Base-by-base conservation (phyloP, 2,113 vertebrate species). In the Seriola quinqueradiata region DNA sequence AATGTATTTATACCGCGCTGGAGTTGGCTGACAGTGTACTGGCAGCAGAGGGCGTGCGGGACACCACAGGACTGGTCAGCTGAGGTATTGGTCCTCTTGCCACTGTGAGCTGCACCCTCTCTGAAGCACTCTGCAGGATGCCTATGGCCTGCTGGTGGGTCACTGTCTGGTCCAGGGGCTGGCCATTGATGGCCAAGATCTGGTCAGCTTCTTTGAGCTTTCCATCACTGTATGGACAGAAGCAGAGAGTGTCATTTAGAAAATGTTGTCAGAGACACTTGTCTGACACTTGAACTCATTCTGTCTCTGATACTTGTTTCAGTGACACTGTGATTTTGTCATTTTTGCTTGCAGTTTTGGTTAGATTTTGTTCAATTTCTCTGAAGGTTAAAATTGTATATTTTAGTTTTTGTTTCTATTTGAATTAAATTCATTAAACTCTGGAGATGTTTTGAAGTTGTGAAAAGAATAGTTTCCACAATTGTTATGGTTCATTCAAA, bases 1-100 rank as follows among this genome's bases (percentile, higher is more conserved):
- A 61, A 0, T 73, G 60, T 55, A 10, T 75, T 55, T 12, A 93
- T 84, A 99, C 98, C 36, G 96, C 96, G 57, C 96, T 98, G 34
- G 98, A 99, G 91, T 97, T 96, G 80, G 97, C 97, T 14, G 98
- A 99, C 81, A 98, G 61, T 8, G 97, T 99, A 70, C 97, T 98
- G 79, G 97, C 97, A 40, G 96, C 97, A 68, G 97, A 99, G 4
- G 97, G 97, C 25, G 98, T 98, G 17, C 97, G 95, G 52, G 98
- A 99, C 85, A 99, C 95, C 4, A 93, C 91, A 1, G 97, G 97
- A 79, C 96, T 98, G 85, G 94, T 77, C n/a, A 97, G 92, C 78
- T 96, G 96, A 73, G 96, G 97, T 73, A 96, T 94, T 0, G 96
- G 87, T n/a, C 97, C 97, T 86, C 97, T 95, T 23, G 97, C 97